Percentiles rank a stretch among this genome's conserved stretches.
Evolutionary conservation across 2,888 invertebrate species (phyloP).

Genomic region (Hecatera dysodea): DNA sequence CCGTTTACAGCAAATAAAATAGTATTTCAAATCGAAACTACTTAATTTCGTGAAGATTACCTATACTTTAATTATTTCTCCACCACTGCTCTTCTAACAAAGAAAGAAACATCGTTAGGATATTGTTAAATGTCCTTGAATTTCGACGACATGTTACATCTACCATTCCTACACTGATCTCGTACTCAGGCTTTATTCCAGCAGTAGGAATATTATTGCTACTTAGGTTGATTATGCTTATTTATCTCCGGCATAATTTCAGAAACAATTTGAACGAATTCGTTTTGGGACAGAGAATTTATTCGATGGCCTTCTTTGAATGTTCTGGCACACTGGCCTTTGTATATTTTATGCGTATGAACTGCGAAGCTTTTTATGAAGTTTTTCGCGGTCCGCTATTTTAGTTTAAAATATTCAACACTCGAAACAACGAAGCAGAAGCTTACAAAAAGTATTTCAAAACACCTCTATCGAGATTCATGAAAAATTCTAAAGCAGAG

Average conservation of each 20-base stretch:
- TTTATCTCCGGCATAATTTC: background rate
- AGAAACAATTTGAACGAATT: conserved; percentile 8
- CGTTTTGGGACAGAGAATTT: conserved; percentile 5
- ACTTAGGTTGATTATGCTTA: background rate
- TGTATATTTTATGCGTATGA: conserved; percentile 53
- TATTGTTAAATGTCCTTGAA: no score
- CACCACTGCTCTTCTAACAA: no score
- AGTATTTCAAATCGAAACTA: no score
- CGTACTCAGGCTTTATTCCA: background rate
- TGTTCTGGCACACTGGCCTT: conserved; percentile 17
- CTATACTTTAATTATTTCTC: no score
- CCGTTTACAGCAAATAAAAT: no score
- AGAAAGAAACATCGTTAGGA: no score
- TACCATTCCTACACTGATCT: background rate
- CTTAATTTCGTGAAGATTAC: no score
- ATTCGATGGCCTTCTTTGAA: conserved; percentile 12
- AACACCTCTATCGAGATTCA: conserved; percentile 46
- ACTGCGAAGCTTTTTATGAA: conserved; percentile 42
- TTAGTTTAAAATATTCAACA: conserved; percentile 51
- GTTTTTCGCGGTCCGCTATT: conserved; percentile 33
- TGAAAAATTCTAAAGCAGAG: conserved; percentile 43
- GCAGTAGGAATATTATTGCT: background rate
- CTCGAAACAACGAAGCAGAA: conserved; percentile 41
- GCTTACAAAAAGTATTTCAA: conserved; percentile 34
- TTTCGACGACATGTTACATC: background rate